These are phyloP conservation scores for Nerophis lumbriciformis DNA, from an alignment of 2,113 vertebrate genomes.

Conservation along the genomic window DNA sequence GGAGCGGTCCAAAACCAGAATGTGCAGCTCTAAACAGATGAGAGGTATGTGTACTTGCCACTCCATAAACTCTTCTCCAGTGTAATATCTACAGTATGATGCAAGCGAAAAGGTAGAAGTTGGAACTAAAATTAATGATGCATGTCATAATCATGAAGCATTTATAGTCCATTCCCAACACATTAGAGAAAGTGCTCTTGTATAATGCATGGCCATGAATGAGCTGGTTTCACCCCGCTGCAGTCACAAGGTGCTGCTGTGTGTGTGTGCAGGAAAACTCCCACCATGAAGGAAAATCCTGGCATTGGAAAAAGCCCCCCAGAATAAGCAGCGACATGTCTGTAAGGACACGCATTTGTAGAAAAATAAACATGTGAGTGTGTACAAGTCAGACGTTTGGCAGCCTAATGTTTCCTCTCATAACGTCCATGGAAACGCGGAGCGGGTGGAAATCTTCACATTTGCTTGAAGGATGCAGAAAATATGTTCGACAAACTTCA, in stretches of 20 bases:
- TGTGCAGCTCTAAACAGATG: not conserved
- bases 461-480: constrained; percentile 18
- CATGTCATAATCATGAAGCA: constrained; percentile 42
- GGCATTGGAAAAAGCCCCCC: constrained; percentile 17
- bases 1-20: not conserved
- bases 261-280: constrained; percentile 28
- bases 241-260: constrained; percentile 13
- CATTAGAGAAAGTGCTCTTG: constrained; percentile 23
- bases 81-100: constrained; percentile 8
- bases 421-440: constrained; percentile 21
- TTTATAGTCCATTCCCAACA: constrained; percentile 25
- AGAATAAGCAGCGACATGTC: constrained; percentile 1
- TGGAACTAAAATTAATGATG: constrained; percentile 33
- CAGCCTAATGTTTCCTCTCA: constrained; percentile 25
- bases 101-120: constrained; percentile 16
- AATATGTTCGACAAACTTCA: constrained; percentile 25
- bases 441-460: constrained; percentile 38
- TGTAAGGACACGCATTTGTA: constrained; percentile 22
- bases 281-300: constrained; percentile 24
- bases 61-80: not conserved
- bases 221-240: not conserved
- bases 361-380: constrained; percentile 25
- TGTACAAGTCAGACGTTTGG: constrained; percentile 22
- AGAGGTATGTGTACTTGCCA: not conserved
- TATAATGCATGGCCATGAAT: constrained; percentile 24